These are phyloP conservation scores for Contarinia nasturtii DNA, from an alignment of 1,140 invertebrate genomes.

Conservation along the genomic window DNA sequence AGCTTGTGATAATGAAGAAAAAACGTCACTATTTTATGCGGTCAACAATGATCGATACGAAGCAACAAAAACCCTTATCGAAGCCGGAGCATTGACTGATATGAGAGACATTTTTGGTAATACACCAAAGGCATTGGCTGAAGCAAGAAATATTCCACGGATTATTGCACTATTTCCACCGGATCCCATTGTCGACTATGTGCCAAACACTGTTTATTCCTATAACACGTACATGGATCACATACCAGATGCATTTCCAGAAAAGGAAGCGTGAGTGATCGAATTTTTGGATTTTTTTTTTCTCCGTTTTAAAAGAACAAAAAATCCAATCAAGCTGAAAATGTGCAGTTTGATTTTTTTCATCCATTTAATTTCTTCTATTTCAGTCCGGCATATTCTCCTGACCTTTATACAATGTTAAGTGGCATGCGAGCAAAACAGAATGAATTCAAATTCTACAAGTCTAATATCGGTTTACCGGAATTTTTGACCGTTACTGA, in stretches of 20 bases:
- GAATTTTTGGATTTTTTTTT: background rate
- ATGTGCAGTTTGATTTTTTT: no score
- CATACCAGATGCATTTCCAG: constrained; percentile 18
- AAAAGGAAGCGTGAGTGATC: constrained; percentile 8
- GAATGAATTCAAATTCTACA: constrained; percentile 10
- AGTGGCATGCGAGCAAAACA: constrained; percentile 21
- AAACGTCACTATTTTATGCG: constrained; percentile 28
- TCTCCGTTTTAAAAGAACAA: background rate
- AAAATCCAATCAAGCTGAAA: no score
- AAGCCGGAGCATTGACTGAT: constrained; percentile 17
- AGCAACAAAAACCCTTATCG: constrained; percentile 23
- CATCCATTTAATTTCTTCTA: constrained; percentile 2
- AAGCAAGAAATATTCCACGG: constrained; percentile 20
- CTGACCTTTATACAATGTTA: constrained; percentile 23
- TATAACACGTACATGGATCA: constrained; percentile 16
- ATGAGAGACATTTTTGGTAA: constrained; percentile 24
- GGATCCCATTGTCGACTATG: constrained; percentile 8
- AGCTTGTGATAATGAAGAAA: constrained; percentile 25
- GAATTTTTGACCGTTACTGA: constrained; percentile 24
- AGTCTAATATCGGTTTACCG: constrained; percentile 14
- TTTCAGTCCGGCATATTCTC: constrained; percentile 24
- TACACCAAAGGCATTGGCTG: constrained; percentile 24
- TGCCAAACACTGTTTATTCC: constrained; percentile 10
- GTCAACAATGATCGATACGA: constrained; percentile 22
- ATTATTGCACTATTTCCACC: constrained; percentile 23